phyloP scores from a whole-genome alignment of 2,888 invertebrate species.

The Dascillus cervinus region DNA sequence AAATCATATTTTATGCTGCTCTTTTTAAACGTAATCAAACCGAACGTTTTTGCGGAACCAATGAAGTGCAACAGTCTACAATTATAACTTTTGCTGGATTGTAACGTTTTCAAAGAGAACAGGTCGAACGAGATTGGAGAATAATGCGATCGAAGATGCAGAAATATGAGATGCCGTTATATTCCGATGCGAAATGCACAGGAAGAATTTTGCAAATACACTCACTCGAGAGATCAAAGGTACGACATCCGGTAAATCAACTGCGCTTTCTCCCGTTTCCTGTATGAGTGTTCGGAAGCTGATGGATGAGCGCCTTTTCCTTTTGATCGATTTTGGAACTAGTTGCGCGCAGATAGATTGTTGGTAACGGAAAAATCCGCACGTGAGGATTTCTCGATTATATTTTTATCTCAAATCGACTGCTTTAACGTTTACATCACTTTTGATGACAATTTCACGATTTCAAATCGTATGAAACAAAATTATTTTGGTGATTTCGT shows the following conservation, averaged over 20 bases:
- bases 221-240: slow-evolving; percentile 10
- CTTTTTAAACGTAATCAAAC: no score
- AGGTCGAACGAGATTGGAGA: background rate
- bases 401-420: no score
- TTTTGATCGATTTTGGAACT: slow-evolving; percentile 12
- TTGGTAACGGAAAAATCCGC: no score
- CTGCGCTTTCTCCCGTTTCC: slow-evolving; percentile 12
- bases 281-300: slow-evolving; percentile 12
- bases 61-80: no score
- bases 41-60: no score
- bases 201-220: slow-evolving; percentile 9
- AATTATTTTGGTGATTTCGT: no score
- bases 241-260: slow-evolving; percentile 13
- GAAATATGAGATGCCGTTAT: background rate
- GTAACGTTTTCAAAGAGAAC: no score
- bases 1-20: slow-evolving; percentile 8
- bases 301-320: slow-evolving; percentile 12
- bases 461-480: no score
- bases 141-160: background rate
- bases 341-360: slow-evolving; percentile 10
- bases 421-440: no score
- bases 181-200: background rate
- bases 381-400: no score
- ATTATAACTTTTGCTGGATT: no score
- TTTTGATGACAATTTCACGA: no score